phyloP scores from a whole-genome alignment of 92 coral and sea anemone species.

The Blastomussa wellsi region DNA sequence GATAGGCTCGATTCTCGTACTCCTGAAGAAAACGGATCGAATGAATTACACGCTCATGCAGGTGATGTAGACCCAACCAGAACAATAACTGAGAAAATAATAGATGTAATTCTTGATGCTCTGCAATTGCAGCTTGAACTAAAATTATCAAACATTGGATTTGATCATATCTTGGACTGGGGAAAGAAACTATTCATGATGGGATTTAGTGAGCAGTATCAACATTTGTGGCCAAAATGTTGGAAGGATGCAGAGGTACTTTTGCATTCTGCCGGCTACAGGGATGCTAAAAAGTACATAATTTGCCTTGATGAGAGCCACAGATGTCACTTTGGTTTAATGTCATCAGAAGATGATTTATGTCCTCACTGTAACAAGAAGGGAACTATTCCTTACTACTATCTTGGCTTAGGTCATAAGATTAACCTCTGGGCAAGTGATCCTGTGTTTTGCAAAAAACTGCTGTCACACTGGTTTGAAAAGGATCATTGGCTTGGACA shows the following conservation, averaged over 20 bases:
- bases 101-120: too few species aligned
- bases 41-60: neutral
- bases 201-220: too few species aligned
- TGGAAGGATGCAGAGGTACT: slow-evolving; percentile 35
- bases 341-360: too few species aligned
- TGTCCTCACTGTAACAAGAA: too few species aligned
- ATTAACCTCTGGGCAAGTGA: slow-evolving; percentile 35
- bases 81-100: too few species aligned
- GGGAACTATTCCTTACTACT: neutral
- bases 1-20: neutral
- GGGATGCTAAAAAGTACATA: slow-evolving; percentile 32
- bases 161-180: too few species aligned
- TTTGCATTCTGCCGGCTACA: slow-evolving; percentile 13
- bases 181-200: too few species aligned
- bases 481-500: too few species aligned
- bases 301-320: slow-evolving; percentile 32
- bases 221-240: slow-evolving; percentile 26
- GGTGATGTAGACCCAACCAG: too few species aligned
- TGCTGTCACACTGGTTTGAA: too few species aligned
- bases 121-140: too few species aligned
- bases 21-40: neutral
- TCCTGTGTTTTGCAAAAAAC: slow-evolving; percentile 25
- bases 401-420: slow-evolving; percentile 30
- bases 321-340: neutral
- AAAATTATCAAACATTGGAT: too few species aligned